Base-by-base conservation (phyloP, 2,797 vertebrate species). In the Martes flavigula region DNA sequence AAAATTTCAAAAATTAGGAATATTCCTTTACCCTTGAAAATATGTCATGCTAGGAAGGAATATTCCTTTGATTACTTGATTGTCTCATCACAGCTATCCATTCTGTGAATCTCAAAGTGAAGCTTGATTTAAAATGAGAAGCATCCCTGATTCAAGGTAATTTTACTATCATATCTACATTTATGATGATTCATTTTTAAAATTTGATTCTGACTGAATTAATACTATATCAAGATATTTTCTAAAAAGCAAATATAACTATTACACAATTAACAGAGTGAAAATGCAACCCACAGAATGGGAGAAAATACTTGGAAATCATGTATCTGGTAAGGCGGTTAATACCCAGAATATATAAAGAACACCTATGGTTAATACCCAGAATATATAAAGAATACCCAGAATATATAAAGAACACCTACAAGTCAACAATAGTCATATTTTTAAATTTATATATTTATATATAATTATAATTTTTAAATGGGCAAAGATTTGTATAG, bases 151-250 rank as follows among this genome's bases (percentile, higher is more conserved):
- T 90, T 90, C 75, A 72, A 81, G 35, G n/a, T 92, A 96, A 96
- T 82, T 96, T 48, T 83, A 77, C 68, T 68, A 46, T 87, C 46
- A 70, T 72, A 91, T 70, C 95, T 95, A 90, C 38, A 96, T 62
- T 94, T 77, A 85, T 87, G 77, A 70, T 87, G 27, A 89, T 93
- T 43, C 14, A 82, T 86, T 95, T 92, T 94, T 15, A 94, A 96
- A 56, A 92, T 51, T 51, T 94, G n/a, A 94, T 81, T 97, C 51
- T 72, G 14, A 72, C 46, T 94, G 40, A 96, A 93, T 92, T 94
- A 81, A 93, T 77, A 94, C 70, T 64, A 70, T 66, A 75, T 86
- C 46, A 91, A 92, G 56, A 77, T 87, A 79, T n/a, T 93, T 96
- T 25, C 23, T 84, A 70, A 92, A 95, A 95, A 81, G 30, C 40